Evolutionary conservation across 2,888 invertebrate species (phyloP).

Genomic region (Cosmia trapezina): DNA sequence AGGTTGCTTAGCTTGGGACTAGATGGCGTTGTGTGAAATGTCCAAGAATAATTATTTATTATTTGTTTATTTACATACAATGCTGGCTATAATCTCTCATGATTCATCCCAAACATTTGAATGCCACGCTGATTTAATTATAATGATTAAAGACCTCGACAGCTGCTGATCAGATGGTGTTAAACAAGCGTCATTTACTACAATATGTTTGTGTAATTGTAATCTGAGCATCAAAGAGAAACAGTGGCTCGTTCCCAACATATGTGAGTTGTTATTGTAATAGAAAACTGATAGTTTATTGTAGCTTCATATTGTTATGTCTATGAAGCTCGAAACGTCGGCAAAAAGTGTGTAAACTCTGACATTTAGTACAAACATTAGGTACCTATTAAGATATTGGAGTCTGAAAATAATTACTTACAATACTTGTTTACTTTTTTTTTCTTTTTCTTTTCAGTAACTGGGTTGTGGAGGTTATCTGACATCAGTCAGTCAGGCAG

Average conservation of each 20-base stretch:
- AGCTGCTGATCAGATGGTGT: slow-evolving; percentile 47
- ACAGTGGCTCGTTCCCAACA: slow-evolving; percentile 27
- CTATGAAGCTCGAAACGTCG: background rate
- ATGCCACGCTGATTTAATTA: slow-evolving; percentile 51
- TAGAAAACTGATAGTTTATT: slow-evolving; percentile 19
- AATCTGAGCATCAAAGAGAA: slow-evolving; percentile 48
- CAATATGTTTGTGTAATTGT: slow-evolving; percentile 48
- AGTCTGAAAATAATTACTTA: background rate
- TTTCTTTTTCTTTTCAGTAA: no score
- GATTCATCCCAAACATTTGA: slow-evolving; percentile 46
- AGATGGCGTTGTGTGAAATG: no score
- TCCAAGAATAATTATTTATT: no score
- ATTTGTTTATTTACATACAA: no score
- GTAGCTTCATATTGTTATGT: no score
- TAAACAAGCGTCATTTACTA: slow-evolving; percentile 29
- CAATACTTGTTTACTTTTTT: no score
- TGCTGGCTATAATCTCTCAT: slow-evolving; percentile 6
- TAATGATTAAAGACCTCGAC: slow-evolving; percentile 29
- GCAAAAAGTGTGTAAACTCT: background rate
- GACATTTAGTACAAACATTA: no score
- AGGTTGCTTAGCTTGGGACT: no score
- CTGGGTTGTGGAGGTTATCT: no score
- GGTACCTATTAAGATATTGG: background rate
- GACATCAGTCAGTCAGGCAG: no score
- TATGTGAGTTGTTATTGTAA: slow-evolving; percentile 35